These are phyloP conservation scores for Falco rusticolus DNA, from an alignment of 2,797 vertebrate genomes.

Conservation along the genomic window DNA sequence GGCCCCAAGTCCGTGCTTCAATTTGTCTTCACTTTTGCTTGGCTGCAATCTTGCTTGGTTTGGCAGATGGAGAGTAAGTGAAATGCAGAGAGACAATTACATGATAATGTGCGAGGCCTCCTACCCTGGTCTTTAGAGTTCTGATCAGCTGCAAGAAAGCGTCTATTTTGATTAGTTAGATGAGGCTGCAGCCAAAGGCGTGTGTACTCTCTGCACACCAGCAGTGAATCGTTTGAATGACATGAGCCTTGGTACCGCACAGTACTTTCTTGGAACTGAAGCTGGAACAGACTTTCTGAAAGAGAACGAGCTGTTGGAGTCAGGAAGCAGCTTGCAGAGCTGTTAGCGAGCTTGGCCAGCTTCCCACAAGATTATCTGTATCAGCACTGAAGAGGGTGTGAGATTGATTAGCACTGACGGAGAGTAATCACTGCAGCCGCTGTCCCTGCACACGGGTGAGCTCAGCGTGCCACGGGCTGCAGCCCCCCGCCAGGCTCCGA, in stretches of 20 bases:
- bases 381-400: slow-evolving; percentile 62
- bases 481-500: slow-evolving; percentile 16
- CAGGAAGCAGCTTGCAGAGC: slow-evolving; percentile 55
- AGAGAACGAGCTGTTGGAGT: slow-evolving; percentile 7
- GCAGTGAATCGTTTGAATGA: not conserved
- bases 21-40: not conserved
- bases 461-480: not conserved
- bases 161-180: not conserved
- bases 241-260: not conserved
- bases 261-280: slow-evolving; percentile 37
- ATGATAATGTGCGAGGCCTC: not conserved
- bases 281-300: slow-evolving; percentile 24
- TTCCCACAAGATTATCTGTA: slow-evolving; percentile 67
- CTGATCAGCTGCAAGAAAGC: not conserved
- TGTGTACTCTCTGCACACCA: not conserved
- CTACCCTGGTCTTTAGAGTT: slow-evolving; percentile 20
- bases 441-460: slow-evolving; percentile 6
- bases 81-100: slow-evolving; percentile 47
- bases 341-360: slow-evolving; percentile 60
- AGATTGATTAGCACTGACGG: slow-evolving; percentile 71
- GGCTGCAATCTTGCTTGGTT: not conserved
- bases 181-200: slow-evolving; percentile 16
- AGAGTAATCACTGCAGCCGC: slow-evolving; percentile 69
- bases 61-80: slow-evolving; percentile 40
- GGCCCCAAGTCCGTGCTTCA: not conserved